phyloP scores from a whole-genome alignment of 2,113 vertebrate species.

The Phalacrocorax pelagicus region DNA sequence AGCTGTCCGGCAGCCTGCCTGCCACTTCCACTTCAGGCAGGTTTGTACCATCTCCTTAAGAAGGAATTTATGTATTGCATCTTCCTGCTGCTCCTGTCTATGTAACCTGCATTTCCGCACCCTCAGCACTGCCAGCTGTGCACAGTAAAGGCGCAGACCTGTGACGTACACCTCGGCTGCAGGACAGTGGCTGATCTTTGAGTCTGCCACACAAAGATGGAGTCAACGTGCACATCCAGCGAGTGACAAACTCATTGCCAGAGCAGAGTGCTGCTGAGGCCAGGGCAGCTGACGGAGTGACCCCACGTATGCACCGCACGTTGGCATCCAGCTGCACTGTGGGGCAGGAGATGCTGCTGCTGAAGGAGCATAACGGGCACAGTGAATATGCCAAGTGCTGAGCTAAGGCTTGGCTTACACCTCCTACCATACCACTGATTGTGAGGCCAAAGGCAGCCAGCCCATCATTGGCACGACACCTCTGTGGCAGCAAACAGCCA shows the following conservation, averaged over 20 bases:
- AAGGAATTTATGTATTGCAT: background rate
- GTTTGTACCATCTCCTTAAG: background rate
- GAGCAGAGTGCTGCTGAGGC: background rate
- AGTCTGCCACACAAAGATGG: background rate
- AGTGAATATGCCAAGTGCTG: background rate
- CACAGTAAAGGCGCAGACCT: background rate
- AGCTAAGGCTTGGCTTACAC: background rate
- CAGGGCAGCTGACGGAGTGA: background rate
- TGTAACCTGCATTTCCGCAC: background rate
- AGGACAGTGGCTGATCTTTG: background rate
- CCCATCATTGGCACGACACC: background rate
- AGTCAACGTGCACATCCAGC: accelerated
- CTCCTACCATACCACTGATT: background rate
- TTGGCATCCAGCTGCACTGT: background rate
- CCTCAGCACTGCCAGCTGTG: background rate
- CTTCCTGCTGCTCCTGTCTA: background rate
- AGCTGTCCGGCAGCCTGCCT: background rate
- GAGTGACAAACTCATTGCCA: background rate
- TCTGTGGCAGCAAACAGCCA: background rate
- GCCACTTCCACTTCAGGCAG: background rate
- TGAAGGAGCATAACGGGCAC: background rate
- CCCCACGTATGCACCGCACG: accelerated
- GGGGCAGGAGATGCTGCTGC: background rate
- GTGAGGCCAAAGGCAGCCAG: background rate
- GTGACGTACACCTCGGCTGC: background rate